Evolutionary conservation across 2,888 invertebrate genomes (phyloP), one percentile per base, ranked within the genome.

Genomic region (Hyles lineata): DNA sequence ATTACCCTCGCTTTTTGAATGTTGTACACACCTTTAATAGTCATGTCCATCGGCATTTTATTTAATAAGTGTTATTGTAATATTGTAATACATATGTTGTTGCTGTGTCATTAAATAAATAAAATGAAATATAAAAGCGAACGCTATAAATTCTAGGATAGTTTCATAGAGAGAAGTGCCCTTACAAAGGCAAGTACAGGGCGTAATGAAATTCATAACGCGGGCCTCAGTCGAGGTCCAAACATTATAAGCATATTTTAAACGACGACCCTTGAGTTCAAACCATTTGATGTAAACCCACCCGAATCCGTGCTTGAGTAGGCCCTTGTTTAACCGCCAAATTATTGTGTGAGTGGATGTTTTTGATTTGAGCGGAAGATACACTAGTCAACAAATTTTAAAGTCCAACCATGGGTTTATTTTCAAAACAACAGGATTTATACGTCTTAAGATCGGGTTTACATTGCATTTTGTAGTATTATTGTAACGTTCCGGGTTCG

Each of bases 191-290:
- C 19, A 61, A 61, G 61, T 15, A 61, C 32, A n/a, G 29, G 55
- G n/a, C 43, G 43, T 50, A 50, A 67, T 67, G 50, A 67, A 67
- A 50, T 67, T 67, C 67, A 50, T 67, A 50, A 50, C 50, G 23
- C 43, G 29, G n/a, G 35, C 15, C 50, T 50, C 50, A 67, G 43
- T 67, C 50, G 43, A 5, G 4, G 62, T 32, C 32, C 32, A 62
- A 62, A 62, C 62, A 35, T 35, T 62, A 32, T n/a, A 62, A 67
- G 43, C 50, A 50, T 50, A 67, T 43, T 67, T 61, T 67, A 50
- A 67, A 17, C 55, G n/a, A 15, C 21, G 67, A 67, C 67, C 67
- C 67, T 67, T 23, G 43, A 43, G 35, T 17, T 63, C 6, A 63
- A 63, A 35, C n/a, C 43, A 11, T 43, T 43, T 43, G 11, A 55